Evolutionary conservation across 2,888 invertebrate genomes (phyloP), one percentile per base, ranked within the genome.

Genomic region (Orgyia antiqua): DNA sequence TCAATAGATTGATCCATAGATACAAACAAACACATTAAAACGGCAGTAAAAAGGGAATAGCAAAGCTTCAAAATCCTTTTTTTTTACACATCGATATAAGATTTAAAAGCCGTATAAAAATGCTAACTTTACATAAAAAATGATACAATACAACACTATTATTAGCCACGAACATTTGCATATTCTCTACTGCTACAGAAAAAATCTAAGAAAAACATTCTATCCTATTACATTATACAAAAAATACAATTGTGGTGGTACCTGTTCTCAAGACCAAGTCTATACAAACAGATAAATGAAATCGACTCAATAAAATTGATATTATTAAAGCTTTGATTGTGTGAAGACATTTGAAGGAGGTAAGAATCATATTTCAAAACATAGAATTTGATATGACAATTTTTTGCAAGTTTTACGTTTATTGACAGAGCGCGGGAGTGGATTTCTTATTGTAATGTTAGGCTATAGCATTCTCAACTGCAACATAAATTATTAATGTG

Each of bases 291-390:
- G 64, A 67, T 64, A 64, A 69, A 71, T 64, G 55, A 55, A 66
- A 64, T 62, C 60, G 68, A 68, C 58, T 62, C 58, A 66, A 74
- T 72, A 75, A 74, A 70, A 65, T 55, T 49, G 45, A 48, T 57
- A 66, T 62, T 64, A 61, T 64, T 67, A 68, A 63, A 42, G 54
- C 50, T 45, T 39, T 41, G 49, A 56, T 68, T 60, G 69, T 61
- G 69, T 65, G 64, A 71, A 68, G 43, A 54, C 51, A 51, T 44
- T 55, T 24, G 63, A 68, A 71, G 50, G 70, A 68, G 71, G 69
- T 71, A 58, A 65, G 57, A 51, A 51, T 83, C 71, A 51, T 58
- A 63, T 83, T 82, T 69, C 82, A 78, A 72, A 83, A 83, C 77
- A 82, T 61, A 58, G 64, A 73, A 77, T 68, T 58, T 56, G 76